Evolutionary conservation across 1,140 invertebrate genomes (phyloP), one percentile per base, ranked within the genome.

Genomic region (Berghia stephanieae): DNA sequence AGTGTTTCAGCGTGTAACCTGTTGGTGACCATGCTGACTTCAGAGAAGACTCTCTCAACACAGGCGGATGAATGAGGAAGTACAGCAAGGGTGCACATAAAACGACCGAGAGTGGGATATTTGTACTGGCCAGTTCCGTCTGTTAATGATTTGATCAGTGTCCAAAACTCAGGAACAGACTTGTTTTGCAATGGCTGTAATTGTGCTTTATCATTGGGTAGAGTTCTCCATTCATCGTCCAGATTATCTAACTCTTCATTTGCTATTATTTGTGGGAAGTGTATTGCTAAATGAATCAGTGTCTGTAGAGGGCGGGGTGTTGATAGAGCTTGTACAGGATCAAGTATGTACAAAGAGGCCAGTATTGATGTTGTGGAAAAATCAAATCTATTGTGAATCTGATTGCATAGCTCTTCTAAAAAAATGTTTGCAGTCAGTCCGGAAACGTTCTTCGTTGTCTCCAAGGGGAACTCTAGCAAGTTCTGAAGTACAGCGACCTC

Each of bases 21-120:
- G 57, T 63, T 63, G 18, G 57, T 63, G 34, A 63, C 34, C 57
- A 63, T 8, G 57, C 34, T 63, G 10, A 63, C 57, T 63, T 63
- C 18, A 63, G 57, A 63, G 57, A 63, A 63, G 18, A 63, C 57
- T 27, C 57, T 63, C 34, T 63, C 57, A 8, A 63, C 57, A 31
- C 57, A 63, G 10, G 57, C 57, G 18, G 57, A 63, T 63, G 57
- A 63, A 31, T 63, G 57, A 24, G 57, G 57, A 16, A 63, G 27
- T 10, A 31, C 57, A 31, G 34, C 18, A 31, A 63, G 57, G 57
- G 18, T 63, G 57, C 57, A 63, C 57, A 63, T 63, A 31, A 63
- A 63, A 8, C 18, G 34, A 16, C 18, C 18, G 18, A 63, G 34
- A 10, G 27, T 31, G 18, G 8, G 18, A 63, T 24, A 63, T 63